Conservation (phyloP, 1,140 invertebrate genomes). For the Nebria ingens region DNA sequence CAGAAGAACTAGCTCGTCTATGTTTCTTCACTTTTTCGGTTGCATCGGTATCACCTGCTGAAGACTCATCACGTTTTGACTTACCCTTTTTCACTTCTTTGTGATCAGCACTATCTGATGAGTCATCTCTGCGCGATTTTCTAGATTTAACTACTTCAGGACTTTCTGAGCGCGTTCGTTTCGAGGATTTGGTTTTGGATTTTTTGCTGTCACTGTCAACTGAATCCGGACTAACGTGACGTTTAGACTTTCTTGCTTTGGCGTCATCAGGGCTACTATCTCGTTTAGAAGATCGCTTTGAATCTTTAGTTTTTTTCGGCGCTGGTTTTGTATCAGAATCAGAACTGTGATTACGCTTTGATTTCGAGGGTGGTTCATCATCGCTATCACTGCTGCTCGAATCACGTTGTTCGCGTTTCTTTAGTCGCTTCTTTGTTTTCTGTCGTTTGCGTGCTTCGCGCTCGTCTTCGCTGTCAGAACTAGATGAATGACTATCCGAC, state of each 20-base stretch:
- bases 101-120: conserved; percentile 30
- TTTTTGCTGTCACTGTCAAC: conserved; percentile 40
- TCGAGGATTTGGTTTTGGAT: conserved; percentile 37
- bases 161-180: conserved; percentile 25
- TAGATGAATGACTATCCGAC: conserved; percentile 30
- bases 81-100: conserved; percentile 30
- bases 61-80: conserved; percentile 36
- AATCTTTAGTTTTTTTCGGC: conserved; percentile 45
- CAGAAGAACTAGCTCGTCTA: conserved; percentile 57
- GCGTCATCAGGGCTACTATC: conserved; percentile 29
- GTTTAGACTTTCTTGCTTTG: conserved; percentile 33
- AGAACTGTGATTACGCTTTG: conserved; percentile 38
- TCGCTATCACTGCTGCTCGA: conserved; percentile 33
- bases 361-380: conserved; percentile 40
- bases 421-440: conserved; percentile 35
- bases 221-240: conserved; percentile 37
- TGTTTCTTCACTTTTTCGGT: conserved; percentile 47
- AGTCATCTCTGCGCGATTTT: conserved; percentile 23
- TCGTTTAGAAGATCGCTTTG: conserved; percentile 40
- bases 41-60: conserved; percentile 23
- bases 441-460: conserved; percentile 36
- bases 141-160: background rate
- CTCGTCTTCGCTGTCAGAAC: conserved; percentile 39
- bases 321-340: conserved; percentile 44
- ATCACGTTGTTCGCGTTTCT: conserved; percentile 29